phyloP scores from a whole-genome alignment of 1,140 invertebrate genomes.

The Ericerus pela region DNA sequence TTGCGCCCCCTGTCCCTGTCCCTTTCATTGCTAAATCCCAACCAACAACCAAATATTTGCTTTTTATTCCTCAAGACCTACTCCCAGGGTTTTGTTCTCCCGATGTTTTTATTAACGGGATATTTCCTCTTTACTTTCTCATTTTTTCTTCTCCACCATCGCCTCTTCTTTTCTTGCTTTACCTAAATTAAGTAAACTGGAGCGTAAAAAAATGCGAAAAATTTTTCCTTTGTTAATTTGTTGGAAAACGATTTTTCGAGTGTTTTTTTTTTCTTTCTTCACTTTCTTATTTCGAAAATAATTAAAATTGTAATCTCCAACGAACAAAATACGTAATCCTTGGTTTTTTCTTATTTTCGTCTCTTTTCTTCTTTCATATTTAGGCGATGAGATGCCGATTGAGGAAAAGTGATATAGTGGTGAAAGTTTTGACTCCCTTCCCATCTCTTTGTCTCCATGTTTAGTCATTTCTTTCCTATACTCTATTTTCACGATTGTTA shows the following conservation, averaged over 20 bases:
- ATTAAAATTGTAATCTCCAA: conserved; percentile 10
- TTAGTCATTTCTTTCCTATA: too few relatives aligned
- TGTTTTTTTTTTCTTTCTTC: neutral
- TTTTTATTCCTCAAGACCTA: conserved; percentile 7
- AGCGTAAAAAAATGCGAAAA: conserved; percentile 5
- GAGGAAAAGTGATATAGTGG: too few relatives aligned
- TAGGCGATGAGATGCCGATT: too few relatives aligned
- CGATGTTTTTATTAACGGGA: conserved; percentile 7
- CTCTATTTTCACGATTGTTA: too few relatives aligned
- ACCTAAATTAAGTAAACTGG: conserved; percentile 12
- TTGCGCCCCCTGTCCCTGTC: too few relatives aligned
- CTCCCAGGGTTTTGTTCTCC: neutral
- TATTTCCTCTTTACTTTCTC: conserved; percentile 8
- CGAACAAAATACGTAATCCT: neutral
- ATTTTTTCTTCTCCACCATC: too few relatives aligned
- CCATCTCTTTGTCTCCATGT: too few relatives aligned
- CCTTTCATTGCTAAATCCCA: conserved; percentile 4
- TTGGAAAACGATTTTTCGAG: conserved; percentile 2
- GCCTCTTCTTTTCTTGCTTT: too few relatives aligned
- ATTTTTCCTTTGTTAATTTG: neutral
- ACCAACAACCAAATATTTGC: conserved; percentile 9
- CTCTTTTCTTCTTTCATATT: neutral
- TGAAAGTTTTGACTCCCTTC: too few relatives aligned
- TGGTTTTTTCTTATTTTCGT: neutral
- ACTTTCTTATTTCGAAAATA: conserved; percentile 6